A percentile compares a stretch with the other conserved stretches of the same genome.
Conservation (phyloP, 2,797 vertebrate species). For the Eospalax fontanierii region DNA sequence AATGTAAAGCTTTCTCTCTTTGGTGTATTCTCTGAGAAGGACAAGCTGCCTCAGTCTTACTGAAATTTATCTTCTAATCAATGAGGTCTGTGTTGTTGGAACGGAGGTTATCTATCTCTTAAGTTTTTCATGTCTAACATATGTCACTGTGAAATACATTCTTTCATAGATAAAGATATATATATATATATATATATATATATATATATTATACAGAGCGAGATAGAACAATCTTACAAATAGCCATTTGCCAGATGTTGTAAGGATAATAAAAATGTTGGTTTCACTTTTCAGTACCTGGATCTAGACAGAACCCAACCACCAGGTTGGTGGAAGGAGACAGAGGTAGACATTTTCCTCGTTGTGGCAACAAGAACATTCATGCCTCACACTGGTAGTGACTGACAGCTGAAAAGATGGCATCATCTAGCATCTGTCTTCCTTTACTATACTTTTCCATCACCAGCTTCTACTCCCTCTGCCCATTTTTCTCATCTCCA, state of each 20-base stretch:
- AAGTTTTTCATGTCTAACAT: slow-evolving; percentile 45
- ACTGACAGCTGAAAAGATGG: too few relatives aligned
- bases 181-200: too few relatives aligned
- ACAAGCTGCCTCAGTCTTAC: not conserved
- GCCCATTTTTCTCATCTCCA: not conserved
- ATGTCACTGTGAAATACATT: not conserved
- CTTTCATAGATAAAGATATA: not conserved
- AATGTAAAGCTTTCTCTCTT: not conserved
- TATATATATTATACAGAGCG: too few relatives aligned
- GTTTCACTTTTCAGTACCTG: slow-evolving; percentile 44
- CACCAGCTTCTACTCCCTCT: not conserved
- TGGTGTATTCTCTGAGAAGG: not conserved
- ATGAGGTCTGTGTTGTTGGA: not conserved
- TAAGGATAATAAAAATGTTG: slow-evolving; percentile 33
- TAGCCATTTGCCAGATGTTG: slow-evolving; percentile 29
- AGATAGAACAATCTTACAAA: slow-evolving; percentile 3
- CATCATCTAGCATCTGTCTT: too few relatives aligned
- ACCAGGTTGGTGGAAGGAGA: slow-evolving; percentile 7
- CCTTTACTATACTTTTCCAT: not conserved
- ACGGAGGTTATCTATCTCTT: slow-evolving; percentile 1
- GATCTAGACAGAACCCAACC: not conserved
- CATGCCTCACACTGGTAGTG: slow-evolving; percentile 5
- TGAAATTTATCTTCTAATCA: slow-evolving; percentile 34
- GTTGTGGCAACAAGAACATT: not conserved
- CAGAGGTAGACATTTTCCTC: slow-evolving; percentile 8